Conservation (phyloP, 2,888 invertebrate genomes). For the Leucophenga montana region DNA sequence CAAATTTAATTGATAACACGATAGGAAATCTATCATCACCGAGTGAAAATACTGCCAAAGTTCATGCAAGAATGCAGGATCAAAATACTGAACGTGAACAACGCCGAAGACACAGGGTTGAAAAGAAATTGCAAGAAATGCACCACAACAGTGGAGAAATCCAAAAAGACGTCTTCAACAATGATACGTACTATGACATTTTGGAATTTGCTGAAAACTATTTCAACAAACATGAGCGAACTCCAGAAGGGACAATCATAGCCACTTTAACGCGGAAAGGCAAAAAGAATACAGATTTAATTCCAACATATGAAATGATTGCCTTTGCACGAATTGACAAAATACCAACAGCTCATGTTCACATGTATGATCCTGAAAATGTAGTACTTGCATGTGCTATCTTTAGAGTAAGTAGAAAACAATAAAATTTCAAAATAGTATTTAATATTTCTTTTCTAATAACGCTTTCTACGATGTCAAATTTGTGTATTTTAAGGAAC, state of each 20-base stretch:
- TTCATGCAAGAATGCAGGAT: slow-evolving; percentile 6
- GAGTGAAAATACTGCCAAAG: background rate
- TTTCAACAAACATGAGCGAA: slow-evolving; percentile 90
- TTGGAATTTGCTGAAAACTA: slow-evolving; percentile 94
- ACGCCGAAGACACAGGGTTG: slow-evolving; percentile 87
- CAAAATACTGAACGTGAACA: slow-evolving; percentile 81
- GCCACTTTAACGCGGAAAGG: slow-evolving; percentile 87
- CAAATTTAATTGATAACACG: background rate
- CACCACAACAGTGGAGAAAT: slow-evolving; percentile 75
- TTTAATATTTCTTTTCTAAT: no score
- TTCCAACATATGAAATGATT: slow-evolving; percentile 95
- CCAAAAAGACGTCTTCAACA: slow-evolving; percentile 72
- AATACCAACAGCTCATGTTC: slow-evolving; percentile 94
- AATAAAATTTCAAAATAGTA: background rate
- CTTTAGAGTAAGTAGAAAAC: slow-evolving; percentile 81
- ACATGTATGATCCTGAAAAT: slow-evolving; percentile 96
- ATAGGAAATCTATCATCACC: background rate
- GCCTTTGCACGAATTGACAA: slow-evolving; percentile 89
- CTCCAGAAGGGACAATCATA: slow-evolving; percentile 90
- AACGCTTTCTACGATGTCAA: background rate
- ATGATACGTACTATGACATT: slow-evolving; percentile 84
- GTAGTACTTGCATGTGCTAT: slow-evolving; percentile 90
- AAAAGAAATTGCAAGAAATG: slow-evolving; percentile 88
- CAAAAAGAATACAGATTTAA: slow-evolving; percentile 82
- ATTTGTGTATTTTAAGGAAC: slow-evolving; percentile 76